Evolutionary conservation across 1,140 invertebrate genomes (phyloP).

Genomic region (Bombus consobrinus): DNA sequence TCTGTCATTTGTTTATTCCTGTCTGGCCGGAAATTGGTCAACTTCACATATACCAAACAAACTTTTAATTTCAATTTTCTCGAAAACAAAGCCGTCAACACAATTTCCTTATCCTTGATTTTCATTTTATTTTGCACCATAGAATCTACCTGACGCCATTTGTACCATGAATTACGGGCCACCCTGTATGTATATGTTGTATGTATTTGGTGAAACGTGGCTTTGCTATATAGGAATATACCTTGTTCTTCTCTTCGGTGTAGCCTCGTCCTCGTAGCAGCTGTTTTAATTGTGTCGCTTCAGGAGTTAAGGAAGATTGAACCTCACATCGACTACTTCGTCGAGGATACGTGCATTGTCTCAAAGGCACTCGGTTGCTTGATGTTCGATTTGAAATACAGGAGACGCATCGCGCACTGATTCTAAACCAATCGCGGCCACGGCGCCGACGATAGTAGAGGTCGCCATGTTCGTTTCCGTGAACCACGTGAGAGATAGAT

Average conservation of each 20-base stretch:
- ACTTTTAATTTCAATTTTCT: too few relatives aligned
- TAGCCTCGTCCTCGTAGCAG: background rate
- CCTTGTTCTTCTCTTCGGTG: background rate
- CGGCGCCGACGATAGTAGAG: conserved; percentile 16
- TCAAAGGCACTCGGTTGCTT: background rate
- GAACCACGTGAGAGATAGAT: conserved; percentile 32
- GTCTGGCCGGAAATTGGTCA: too few relatives aligned
- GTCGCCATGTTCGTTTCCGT: conserved; percentile 37
- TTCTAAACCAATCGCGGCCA: conserved; percentile 42
- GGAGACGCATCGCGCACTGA: conserved; percentile 39
- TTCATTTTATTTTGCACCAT: too few relatives aligned
- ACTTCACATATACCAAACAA: too few relatives aligned
- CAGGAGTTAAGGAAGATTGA: background rate
- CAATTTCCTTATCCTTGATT: too few relatives aligned
- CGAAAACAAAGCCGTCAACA: too few relatives aligned
- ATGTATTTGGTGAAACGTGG: background rate
- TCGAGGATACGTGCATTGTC: conserved; percentile 30
- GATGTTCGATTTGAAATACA: conserved; percentile 48
- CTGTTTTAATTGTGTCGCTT: background rate
- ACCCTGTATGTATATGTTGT: background rate
- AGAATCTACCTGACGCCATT: too few relatives aligned
- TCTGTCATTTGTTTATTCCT: too few relatives aligned
- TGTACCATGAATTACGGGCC: background rate
- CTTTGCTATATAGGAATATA: conserved; percentile 1
- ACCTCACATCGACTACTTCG: conserved; percentile 19